Base-by-base conservation (phyloP, 2,113 vertebrate genomes). In the Phasianus colchicus region DNA sequence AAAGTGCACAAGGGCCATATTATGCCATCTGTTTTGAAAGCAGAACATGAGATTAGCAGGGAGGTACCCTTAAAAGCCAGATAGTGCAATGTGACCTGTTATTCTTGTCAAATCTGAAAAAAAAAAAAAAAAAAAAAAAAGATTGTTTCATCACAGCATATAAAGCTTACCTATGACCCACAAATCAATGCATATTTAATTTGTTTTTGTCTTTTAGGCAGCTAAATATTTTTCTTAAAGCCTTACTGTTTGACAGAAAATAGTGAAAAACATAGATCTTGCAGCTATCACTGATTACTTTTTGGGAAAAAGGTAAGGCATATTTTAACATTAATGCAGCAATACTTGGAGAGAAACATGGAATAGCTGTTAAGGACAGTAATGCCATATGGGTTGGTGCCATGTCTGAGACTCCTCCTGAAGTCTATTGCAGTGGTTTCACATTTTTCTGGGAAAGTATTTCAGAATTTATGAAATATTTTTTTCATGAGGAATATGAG, bases 11-110 rank as follows among this genome's bases (percentile, higher is more conserved):
- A 55, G 27, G 50, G n/a, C 45, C 78, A 70, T 61, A 69, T 48
- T 69, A 16, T 72, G 32, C 81, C 74, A 70, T 76, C 77, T 89
- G 71, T 72, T 95, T 94, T 73, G 70, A 78, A 87, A 91, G 36
- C 4, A 78, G 61, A 92, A 66, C 11, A 29, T 63, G 32, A 87
- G 12, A 81, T 93, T 50, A 80, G 43, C 72, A 29, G 19, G n/a
- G 32, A 89, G 17, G 8, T 34, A 66, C 24, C 24, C 30, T 86
- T 61, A 74, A 88, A 91, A 84, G 22, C 29, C 66, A 80, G 67
- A 71, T 95, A 66, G 74, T 27, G 82, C 38, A 87, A 63, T 50
- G 18, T 70, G 21, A 60, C 66, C 65, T 36, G 42, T 61, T 61
- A 66, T 82, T 92, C 45, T 66, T 55, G 19, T 61, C 47, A 89